Evolutionary conservation across 2,888 invertebrate species (phyloP).

Genomic region (Chloromyia formosa): DNA sequence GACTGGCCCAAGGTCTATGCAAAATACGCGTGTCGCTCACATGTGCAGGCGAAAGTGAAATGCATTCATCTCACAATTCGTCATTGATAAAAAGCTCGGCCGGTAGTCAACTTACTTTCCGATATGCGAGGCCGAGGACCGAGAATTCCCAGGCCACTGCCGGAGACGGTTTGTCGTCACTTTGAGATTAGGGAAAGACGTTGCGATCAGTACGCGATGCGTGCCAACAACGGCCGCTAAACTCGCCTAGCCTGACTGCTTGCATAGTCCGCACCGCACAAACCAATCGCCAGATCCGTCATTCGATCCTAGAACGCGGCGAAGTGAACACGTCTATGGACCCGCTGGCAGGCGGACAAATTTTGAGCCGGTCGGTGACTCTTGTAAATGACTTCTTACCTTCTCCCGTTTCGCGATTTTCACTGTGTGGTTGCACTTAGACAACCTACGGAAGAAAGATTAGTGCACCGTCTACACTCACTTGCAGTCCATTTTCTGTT

Average conservation of each 20-base stretch:
- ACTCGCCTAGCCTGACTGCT: neutral
- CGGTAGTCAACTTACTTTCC: neutral
- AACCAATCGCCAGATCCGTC: neutral
- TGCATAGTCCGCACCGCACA: neutral
- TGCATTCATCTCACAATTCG: neutral
- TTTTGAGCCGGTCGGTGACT: too few species aligned
- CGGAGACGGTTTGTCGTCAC: too few species aligned
- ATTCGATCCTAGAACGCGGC: slow-evolving; percentile 30
- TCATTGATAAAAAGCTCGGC: slow-evolving; percentile 33
- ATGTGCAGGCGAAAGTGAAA: neutral
- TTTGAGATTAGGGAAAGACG: too few species aligned
- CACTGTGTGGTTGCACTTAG: neutral
- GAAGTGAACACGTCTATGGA: neutral
- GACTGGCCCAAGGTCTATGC: slow-evolving; percentile 5
- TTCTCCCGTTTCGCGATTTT: neutral
- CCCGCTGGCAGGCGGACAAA: neutral
- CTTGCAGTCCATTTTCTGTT: neutral
- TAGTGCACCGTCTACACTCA: too few species aligned
- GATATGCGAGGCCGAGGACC: neutral
- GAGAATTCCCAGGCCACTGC: too few species aligned
- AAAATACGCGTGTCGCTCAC: neutral
- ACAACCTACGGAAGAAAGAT: neutral
- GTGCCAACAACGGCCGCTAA: neutral
- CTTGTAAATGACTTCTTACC: too few species aligned
- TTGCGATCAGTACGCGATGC: too few species aligned